Evolutionary conservation across 1,140 invertebrate genomes (phyloP), one percentile per base, ranked within the genome.

Genomic region (Drosophila punjabiensis): DNA sequence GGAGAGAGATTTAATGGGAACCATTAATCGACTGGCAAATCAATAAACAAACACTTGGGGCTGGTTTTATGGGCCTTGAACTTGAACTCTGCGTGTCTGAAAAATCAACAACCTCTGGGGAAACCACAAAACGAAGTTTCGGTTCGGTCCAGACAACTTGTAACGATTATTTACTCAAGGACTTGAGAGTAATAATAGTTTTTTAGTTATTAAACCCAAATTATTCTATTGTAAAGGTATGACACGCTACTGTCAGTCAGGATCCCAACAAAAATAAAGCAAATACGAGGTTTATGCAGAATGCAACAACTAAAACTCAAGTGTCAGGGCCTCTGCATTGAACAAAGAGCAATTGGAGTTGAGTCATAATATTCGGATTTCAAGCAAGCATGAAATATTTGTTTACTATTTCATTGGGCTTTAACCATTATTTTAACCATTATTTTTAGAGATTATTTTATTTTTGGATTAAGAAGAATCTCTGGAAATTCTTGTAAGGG

Each of bases 11-110:
- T 24, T 5, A 50, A 32, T 11, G 30, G 18, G 8, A 20, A 39
- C 28, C 11, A 66, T 67, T 69, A 52, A 48, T 66, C 24, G 45
- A 69, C 28, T 52, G 48, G 33, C 58, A 76, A 28, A 53, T 81
- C 61, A 76, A 70, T 61, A 67, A 47, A 39, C 47, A 70, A 61
- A 62, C 35, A 58, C 55, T 39, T 55, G 11, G 11, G 28, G n/a
- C n/a, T 5, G 28, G 9, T 47, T n/a, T 32, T 28, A 35, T 5
- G n/a, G 52, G 43, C 52, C 77, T 58, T 83, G 59, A 87, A 82
- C 80, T 84, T 84, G 76, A 84, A 77, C 71, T 76, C 10, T 18
- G 28, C 8, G 24, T 32, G 28, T n/a, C 5, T 16, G 9, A 35
- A 13, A 35, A 18, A 30, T 24, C 64, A 52, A 39, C 30, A 70